Conservation (phyloP, 2,888 invertebrate genomes). For the Yponomeuta sedellus region DNA sequence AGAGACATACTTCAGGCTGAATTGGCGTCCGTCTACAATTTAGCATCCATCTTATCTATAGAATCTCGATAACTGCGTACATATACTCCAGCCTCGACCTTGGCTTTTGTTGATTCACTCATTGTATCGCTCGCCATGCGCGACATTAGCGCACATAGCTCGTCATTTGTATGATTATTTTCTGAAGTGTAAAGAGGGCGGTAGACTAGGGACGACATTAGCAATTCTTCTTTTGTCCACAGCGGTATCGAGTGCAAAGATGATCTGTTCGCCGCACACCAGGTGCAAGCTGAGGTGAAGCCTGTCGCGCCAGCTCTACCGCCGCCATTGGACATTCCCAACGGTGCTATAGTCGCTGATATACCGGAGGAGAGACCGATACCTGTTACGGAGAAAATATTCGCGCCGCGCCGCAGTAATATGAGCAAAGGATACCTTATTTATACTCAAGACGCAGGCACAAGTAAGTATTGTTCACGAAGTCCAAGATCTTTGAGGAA, state of each 20-base stretch:
- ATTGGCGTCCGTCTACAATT: neutral
- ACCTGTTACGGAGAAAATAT: constrained; percentile 84
- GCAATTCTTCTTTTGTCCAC: constrained; percentile 53
- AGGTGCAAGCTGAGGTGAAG: constrained; percentile 65
- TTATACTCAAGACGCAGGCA: constrained; percentile 91
- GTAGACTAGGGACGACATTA: constrained; percentile 30
- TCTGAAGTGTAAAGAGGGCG: constrained; percentile 2
- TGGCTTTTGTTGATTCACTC: constrained; percentile 1
- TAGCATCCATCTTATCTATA: neutral
- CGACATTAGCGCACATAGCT: neutral
- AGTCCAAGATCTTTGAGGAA: constrained; percentile 4
- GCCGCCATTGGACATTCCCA: constrained; percentile 40
- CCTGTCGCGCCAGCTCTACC: constrained; percentile 35
- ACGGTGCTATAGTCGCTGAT: constrained; percentile 56
- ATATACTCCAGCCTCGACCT: neutral
- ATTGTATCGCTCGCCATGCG: neutral
- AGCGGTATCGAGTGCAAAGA: constrained; percentile 88
- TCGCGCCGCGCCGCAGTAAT: constrained; percentile 90
- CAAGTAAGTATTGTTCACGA: constrained; percentile 81
- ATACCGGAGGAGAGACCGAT: constrained; percentile 73
- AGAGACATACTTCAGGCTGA: neutral
- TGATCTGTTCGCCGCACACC: constrained; percentile 84
- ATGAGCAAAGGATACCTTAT: constrained; percentile 95
- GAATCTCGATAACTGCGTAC: neutral
- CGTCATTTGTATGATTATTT: neutral